Evolutionary conservation across 1,140 invertebrate genomes (phyloP).

Genomic region (Oreohelix idahoensis): DNA sequence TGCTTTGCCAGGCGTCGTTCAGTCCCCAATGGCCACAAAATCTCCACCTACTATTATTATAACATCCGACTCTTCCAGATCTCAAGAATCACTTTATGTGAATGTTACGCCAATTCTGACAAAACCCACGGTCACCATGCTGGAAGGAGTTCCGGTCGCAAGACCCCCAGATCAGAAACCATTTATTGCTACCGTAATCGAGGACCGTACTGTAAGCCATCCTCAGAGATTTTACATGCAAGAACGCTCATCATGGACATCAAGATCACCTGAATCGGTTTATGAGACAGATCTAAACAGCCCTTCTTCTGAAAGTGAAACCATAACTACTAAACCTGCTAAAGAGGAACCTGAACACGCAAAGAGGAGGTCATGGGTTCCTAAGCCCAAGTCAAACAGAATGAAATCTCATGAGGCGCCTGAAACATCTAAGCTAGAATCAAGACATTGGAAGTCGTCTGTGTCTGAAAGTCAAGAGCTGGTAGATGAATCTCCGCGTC

Average conservation of each 20-base stretch:
- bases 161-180: background rate
- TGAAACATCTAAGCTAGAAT: too few species aligned
- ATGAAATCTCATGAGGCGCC: background rate
- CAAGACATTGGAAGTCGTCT: too few species aligned
- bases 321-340: background rate
- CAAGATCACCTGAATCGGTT: background rate
- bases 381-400: constrained; percentile 18
- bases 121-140: background rate
- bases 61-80: background rate
- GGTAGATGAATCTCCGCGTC: too few species aligned
- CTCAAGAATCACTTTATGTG: background rate
- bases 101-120: background rate
- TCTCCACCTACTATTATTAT: background rate
- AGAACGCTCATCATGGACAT: background rate
- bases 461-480: too few species aligned
- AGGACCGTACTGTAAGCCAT: background rate
- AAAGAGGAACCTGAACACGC: background rate
- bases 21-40: background rate
- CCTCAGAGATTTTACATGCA: background rate
- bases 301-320: background rate
- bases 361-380: constrained; percentile 35
- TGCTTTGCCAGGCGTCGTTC: background rate
- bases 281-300: constrained; percentile 27
- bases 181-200: background rate
- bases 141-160: background rate